These are phyloP conservation scores for Sinella curviseta DNA, from an alignment of 1,140 invertebrate species.

Conservation along the genomic window DNA sequence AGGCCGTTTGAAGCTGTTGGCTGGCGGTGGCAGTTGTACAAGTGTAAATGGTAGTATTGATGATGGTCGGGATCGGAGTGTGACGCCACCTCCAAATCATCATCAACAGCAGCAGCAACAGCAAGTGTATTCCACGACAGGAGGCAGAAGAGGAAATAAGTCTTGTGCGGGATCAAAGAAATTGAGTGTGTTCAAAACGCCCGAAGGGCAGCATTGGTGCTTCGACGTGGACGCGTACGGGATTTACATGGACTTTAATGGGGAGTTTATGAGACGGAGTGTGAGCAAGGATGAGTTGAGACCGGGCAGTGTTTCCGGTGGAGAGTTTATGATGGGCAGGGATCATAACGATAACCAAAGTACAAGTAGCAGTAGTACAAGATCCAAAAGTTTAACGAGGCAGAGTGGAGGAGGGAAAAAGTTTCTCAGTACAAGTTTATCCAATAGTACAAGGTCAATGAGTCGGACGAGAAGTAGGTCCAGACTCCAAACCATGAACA, in stretches of 20 bases:
- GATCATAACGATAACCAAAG: background rate
- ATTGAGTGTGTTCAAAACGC: slow-evolving; percentile 41
- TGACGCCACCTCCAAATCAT: slow-evolving; percentile 33
- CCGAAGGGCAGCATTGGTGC: slow-evolving; percentile 40
- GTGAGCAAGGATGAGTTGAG: slow-evolving; percentile 1
- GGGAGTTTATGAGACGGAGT: background rate
- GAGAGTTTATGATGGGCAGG: background rate
- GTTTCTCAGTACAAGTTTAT: background rate
- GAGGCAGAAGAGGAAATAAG: background rate
- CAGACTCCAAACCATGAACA: slow-evolving; percentile 22
- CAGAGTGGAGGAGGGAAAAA: slow-evolving; percentile 1
- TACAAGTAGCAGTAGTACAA: background rate
- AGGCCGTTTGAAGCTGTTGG: slow-evolving; percentile 39
- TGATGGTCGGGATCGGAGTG: slow-evolving; percentile 16
- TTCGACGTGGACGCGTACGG: slow-evolving; percentile 45
- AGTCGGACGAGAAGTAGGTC: slow-evolving; percentile 8
- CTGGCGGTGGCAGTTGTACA: background rate
- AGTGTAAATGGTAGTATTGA: background rate
- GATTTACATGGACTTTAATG: slow-evolving; percentile 38
- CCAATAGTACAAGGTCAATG: slow-evolving; percentile 12
- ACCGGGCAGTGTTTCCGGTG: slow-evolving; percentile 8
- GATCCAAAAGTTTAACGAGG: slow-evolving; percentile 20
- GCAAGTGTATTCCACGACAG: background rate
- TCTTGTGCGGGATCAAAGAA: slow-evolving; percentile 6
- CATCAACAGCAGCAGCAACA: background rate